Evolutionary conservation across 2,888 invertebrate species (phyloP), one percentile per base, ranked within the genome.

Genomic region (Scaptomyza tumidula): DNA sequence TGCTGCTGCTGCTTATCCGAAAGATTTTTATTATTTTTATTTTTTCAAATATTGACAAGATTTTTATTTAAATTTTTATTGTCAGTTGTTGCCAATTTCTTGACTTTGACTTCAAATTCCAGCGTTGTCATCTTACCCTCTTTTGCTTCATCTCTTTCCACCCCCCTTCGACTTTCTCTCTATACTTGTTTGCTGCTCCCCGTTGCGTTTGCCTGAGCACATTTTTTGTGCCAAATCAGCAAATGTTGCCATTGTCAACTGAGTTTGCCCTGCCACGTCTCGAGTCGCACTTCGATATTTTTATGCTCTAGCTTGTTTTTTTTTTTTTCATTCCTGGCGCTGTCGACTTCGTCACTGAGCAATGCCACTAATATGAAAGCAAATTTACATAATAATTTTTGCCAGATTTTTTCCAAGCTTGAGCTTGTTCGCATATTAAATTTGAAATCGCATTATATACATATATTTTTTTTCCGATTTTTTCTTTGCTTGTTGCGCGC

Each of bases 381-480:
- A 84, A 84, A 84, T 84, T 88, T 84, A 84, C 83, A 84, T 88
- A 84, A 88, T 88, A 84, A 88, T 88, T 84, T 88, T 80, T 72
- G 72, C 62, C 78, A 88, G 84, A 73, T 81, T 69, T 74, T 46
- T 39, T 39, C 37, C n/a, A 9, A 53, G 39, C 55, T 62, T 11
- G 13, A 37, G 57, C 54, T 55, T 41, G 35, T 56, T 71, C 54
- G 3, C 57, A 45, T 71, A 67, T 87, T 82, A 65, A 85, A 85
- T 66, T 61, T 67, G 45, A 64, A 59, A 61, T 65, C 80, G 60
- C 56, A 54, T 70, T 79, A 59, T 63, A 65, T 24, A 24, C 3
- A 19, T 19, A 19, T 19, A 19, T 60, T 41, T 53, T n/a, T 27
- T 33, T 37, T 24, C 16, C 13, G 43, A 6, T 16, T 29, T 48